Base-by-base conservation (phyloP, 2,888 invertebrate genomes). In the Eupithecia dodoneata region DNA sequence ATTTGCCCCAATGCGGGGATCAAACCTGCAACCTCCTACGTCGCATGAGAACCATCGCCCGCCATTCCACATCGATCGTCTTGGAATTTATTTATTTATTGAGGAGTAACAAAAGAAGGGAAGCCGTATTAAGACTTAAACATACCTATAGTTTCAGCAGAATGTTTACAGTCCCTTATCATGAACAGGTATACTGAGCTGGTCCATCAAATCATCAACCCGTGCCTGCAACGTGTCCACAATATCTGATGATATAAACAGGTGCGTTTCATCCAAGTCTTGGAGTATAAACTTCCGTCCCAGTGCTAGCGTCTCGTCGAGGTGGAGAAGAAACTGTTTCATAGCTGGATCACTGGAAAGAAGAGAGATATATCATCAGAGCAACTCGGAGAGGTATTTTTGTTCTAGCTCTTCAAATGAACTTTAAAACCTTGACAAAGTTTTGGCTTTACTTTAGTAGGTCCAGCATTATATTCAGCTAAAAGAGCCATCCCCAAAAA, bases 281-380 rank as follows among this genome's bases (percentile, higher is more conserved):
- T 99, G 99, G 81, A 99, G 97, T 73, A 99, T 99, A 94, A 99
- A 99, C 93, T 98, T 98, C 84, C 97, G 96, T 83, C 99, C 99
- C 30, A 99, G 96, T 73, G 98, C 98, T 82, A 98, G 95, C 4
- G 98, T 99, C 91, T 99, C 99, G 85, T 99, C 99, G 86, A 99
- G 95, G 96, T 99, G 98, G 0, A 99, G 96, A 42, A 99, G 96
- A 90, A 99, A 99, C 93, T 99, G 99, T 97, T 99, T 99, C 99
- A 99, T 99, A 88, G 99, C 99, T 88, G 99, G 98, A 93, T 99
- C 99, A 96, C 99, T 99, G 94, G 52, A 96, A 93, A 30, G 63
- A 72, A 69, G 78, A 74, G 59, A 73, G n/a, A 70, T 30, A 30
- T 3, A 70, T 44, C n/a, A 18, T 59, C n/a, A 59, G 9, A 59